Evolutionary conservation across 2,888 invertebrate species (phyloP).

Genomic region (Xestia rhomboidea): DNA sequence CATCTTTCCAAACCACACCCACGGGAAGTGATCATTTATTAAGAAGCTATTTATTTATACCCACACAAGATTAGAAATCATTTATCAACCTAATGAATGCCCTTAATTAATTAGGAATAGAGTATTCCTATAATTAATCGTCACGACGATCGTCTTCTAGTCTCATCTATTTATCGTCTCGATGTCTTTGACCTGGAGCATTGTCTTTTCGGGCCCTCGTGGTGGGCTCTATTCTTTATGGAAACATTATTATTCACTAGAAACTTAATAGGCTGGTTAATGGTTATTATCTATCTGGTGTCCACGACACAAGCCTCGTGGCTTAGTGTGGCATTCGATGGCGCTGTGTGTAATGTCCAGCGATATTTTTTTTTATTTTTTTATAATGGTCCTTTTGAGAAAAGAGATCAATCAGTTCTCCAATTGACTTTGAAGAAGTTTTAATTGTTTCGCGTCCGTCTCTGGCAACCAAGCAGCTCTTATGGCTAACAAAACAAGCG

Average conservation of each 20-base stretch:
- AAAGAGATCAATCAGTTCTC: neutral
- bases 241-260: no score
- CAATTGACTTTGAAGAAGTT: neutral
- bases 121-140: conserved; percentile 6
- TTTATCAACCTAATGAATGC: conserved; percentile 46
- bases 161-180: conserved; percentile 11
- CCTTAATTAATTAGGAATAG: conserved; percentile 32
- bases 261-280: neutral
- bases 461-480: neutral
- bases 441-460: neutral
- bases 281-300: neutral
- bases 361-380: no score
- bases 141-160: neutral
- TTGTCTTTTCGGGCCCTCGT: neutral
- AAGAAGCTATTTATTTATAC: conserved; percentile 44
- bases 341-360: no score
- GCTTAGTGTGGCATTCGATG: no score
- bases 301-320: no score
- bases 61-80: conserved; percentile 38
- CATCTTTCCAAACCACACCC: conserved; percentile 41
- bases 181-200: conserved; percentile 6
- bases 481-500: no score
- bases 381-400: neutral
- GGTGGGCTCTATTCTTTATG: neutral
- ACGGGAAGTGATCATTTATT: conserved; percentile 50